phyloP scores from a whole-genome alignment of 1,140 invertebrate genomes.

The Wiebesia pumilae region DNA sequence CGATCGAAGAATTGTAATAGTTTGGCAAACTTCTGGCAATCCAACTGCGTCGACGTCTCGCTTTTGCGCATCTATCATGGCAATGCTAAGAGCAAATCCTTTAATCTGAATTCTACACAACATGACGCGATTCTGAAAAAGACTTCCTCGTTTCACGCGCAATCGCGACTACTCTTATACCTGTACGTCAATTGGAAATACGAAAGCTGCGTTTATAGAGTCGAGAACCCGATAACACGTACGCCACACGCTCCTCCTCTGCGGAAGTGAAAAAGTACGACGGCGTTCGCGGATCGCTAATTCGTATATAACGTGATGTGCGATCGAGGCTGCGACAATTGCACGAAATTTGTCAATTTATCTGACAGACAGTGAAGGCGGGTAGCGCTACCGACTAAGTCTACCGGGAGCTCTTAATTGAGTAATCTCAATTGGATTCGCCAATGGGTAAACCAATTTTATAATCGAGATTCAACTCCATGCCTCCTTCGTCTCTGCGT shows the following conservation, averaged over 20 bases:
- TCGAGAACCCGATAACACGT: not conserved
- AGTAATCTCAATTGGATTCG: slow-evolving; percentile 67
- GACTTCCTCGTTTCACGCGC: too few relatives aligned
- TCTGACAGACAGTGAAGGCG: slow-evolving; percentile 51
- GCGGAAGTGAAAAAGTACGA: not conserved
- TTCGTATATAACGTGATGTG: not conserved
- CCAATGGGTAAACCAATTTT: slow-evolving; percentile 64
- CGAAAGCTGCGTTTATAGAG: too few relatives aligned
- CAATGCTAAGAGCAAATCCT: too few relatives aligned
- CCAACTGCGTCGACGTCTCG: too few relatives aligned
- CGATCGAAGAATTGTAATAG: too few relatives aligned
- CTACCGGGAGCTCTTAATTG: slow-evolving; percentile 57
- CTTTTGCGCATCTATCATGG: too few relatives aligned
- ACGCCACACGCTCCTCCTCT: not conserved
- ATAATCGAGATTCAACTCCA: slow-evolving; percentile 54
- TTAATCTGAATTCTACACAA: too few relatives aligned
- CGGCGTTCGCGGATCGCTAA: not conserved
- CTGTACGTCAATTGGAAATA: too few relatives aligned
- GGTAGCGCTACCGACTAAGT: not conserved
- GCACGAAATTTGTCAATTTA: too few relatives aligned
- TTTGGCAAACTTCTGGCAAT: too few relatives aligned
- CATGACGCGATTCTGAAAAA: too few relatives aligned
- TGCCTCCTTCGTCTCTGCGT: not conserved
- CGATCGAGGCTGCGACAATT: slow-evolving; percentile 59
- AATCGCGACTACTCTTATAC: too few relatives aligned